Evolutionary conservation across 2,797 vertebrate species (phyloP).

Genomic region (Myioborus melanocephalus): DNA sequence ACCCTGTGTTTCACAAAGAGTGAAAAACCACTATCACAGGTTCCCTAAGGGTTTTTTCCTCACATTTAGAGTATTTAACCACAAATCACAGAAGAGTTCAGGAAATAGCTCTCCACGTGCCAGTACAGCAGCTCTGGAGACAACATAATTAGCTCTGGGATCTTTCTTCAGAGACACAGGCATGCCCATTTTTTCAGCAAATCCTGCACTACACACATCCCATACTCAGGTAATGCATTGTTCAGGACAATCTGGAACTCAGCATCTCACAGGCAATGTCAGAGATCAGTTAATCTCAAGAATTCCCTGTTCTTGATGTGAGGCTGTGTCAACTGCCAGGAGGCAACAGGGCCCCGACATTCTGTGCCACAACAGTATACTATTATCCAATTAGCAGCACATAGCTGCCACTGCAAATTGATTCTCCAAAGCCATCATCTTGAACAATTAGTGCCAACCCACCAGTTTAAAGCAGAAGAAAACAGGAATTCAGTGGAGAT

Average conservation of each 20-base stretch:
- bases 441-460: neutral
- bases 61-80: neutral
- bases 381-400: neutral
- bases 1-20: neutral
- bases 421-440: neutral
- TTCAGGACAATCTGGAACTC: neutral
- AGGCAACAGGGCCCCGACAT: neutral
- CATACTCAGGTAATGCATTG: fast-evolving
- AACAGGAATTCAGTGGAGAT: neutral
- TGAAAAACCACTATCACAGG: neutral
- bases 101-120: neutral
- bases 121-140: neutral
- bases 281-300: neutral
- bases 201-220: neutral
- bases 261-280: neutral
- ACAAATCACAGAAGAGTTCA: neutral
- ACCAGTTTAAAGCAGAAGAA: neutral
- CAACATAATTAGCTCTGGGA: neutral
- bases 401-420: neutral
- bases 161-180: neutral
- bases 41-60: neutral
- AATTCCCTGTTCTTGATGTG: neutral
- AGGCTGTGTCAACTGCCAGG: neutral
- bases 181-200: neutral
- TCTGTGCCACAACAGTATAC: neutral